Conservation (phyloP, 2,113 vertebrate genomes). For the Oncorhynchus keta region DNA sequence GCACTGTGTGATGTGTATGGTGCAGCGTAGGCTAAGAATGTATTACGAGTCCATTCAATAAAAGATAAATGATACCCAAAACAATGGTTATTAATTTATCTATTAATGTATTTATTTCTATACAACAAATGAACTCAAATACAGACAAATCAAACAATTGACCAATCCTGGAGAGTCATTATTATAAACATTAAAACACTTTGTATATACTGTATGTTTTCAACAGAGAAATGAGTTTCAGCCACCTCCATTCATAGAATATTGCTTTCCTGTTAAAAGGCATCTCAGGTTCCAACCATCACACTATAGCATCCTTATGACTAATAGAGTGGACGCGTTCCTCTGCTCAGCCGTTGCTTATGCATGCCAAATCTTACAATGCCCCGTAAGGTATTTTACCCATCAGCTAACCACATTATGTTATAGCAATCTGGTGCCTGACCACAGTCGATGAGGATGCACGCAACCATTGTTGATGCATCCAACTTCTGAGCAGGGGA, state of each 20-base stretch:
- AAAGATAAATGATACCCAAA: no score
- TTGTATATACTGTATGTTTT: constrained; percentile 36
- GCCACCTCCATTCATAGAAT: constrained; percentile 35
- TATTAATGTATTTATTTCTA: constrained; percentile 64
- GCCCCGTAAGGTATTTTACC: no score
- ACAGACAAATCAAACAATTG: constrained; percentile 39
- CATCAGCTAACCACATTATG: no score
- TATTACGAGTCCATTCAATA: not conserved
- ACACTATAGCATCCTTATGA: constrained; percentile 27
- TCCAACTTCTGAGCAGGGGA: not conserved
- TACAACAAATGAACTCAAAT: constrained; percentile 57
- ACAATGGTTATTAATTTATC: no score
- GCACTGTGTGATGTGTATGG: no score
- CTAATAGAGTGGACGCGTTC: not conserved
- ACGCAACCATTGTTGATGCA: no score
- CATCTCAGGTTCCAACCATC: constrained; percentile 33
- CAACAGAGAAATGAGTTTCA: constrained; percentile 25
- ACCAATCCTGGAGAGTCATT: constrained; percentile 33
- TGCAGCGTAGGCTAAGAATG: no score
- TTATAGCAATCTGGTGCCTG: no score
- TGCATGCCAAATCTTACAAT: no score
- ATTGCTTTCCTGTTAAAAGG: constrained; percentile 54
- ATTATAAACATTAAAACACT: constrained; percentile 45
- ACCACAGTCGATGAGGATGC: no score
- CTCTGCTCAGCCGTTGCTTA: no score